These are phyloP conservation scores for Cotesia typhae DNA, from an alignment of 1,140 invertebrate species.

Conservation along the genomic window DNA sequence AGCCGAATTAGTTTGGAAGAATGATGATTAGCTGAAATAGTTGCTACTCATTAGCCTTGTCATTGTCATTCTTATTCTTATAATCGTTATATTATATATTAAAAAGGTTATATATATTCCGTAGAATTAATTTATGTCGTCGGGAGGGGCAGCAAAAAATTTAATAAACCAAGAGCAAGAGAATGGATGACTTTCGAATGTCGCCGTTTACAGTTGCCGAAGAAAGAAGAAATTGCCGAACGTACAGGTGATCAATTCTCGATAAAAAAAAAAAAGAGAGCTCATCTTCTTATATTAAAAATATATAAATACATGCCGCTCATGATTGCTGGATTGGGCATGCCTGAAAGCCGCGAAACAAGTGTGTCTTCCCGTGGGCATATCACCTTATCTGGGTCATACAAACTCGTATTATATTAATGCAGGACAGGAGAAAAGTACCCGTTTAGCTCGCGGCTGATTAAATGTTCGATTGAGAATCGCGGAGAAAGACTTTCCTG, in stretches of 20 bases:
- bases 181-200: too few relatives aligned
- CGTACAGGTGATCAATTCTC: conserved; percentile 16
- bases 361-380: conserved; percentile 27
- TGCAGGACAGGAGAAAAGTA: conserved; percentile 28
- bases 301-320: too few relatives aligned
- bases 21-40: too few relatives aligned
- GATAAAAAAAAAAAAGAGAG: neutral
- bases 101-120: too few relatives aligned
- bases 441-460: conserved; percentile 20
- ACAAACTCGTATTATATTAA: conserved; percentile 31
- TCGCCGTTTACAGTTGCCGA: too few relatives aligned
- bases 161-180: too few relatives aligned
- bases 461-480: conserved; percentile 29
- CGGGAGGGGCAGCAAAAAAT: too few relatives aligned
- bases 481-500: conserved; percentile 25
- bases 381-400: conserved; percentile 33
- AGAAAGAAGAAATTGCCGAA: too few relatives aligned
- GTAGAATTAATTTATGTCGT: too few relatives aligned
- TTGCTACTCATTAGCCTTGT: too few relatives aligned
- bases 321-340: neutral
- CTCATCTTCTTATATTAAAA: conserved; percentile 3
- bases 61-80: neutral
- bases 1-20: neutral
- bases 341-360: conserved; percentile 10
- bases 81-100: neutral